Evolutionary conservation across 2,888 invertebrate species (phyloP).

Genomic region (Lepidonotus clava): DNA sequence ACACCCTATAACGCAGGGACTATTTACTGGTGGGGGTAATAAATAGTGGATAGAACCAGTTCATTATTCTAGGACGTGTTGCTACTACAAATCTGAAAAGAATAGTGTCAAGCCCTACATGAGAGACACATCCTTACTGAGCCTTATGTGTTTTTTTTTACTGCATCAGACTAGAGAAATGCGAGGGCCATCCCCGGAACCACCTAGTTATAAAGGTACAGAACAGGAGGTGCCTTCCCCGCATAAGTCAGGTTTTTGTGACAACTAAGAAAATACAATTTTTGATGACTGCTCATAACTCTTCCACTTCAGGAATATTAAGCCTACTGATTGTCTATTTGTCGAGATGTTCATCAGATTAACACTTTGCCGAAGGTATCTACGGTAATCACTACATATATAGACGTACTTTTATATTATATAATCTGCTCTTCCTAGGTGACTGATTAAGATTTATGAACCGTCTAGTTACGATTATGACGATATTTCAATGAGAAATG

Average conservation of each 20-base stretch:
- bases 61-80: too few species aligned
- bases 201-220: too few species aligned
- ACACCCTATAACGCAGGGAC: neutral
- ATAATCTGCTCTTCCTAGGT: neutral
- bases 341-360: too few species aligned
- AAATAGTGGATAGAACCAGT: conserved; percentile 1
- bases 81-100: too few species aligned
- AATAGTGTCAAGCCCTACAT: too few species aligned
- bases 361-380: too few species aligned
- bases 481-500: neutral
- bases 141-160: too few species aligned
- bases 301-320: neutral
- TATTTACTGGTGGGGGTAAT: conserved; percentile 12
- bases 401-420: neutral
- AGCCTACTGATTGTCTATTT: neutral
- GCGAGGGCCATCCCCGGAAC: too few species aligned
- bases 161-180: too few species aligned
- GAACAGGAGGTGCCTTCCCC: too few species aligned
- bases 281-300: conserved; percentile 35
- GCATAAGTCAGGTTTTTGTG: too few species aligned
- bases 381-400: neutral
- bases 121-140: too few species aligned
- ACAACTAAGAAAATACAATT: neutral
- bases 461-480: neutral
- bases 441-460: neutral